Evolutionary conservation across 1,140 invertebrate genomes (phyloP), one percentile per base, ranked within the genome.

Genomic region (Drosophila arizonae): DNA sequence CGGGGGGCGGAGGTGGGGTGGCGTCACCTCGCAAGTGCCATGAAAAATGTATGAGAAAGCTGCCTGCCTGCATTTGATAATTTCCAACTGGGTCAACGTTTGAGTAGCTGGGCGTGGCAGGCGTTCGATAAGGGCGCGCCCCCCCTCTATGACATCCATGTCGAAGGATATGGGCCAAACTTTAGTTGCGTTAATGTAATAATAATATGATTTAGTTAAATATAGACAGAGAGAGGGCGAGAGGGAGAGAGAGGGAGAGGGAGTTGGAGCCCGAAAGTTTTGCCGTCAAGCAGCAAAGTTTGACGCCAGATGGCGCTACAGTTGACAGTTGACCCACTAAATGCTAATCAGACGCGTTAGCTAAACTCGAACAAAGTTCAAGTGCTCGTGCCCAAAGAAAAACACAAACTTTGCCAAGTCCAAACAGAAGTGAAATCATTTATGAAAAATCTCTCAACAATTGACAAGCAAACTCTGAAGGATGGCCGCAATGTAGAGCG

Each of bases 361-460:
- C n/a, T 26, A 15, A 46, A 36, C n/a, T 28, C 69, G 6, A 33
- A 2, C 45, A 71, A 76, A 77, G 76, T 87, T 65, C 50, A 87
- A 70, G 36, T 11, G 36, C 33, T 36, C 33, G 33, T 36, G 79
- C 65, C 50, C 64, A 70, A 66, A 52, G 24, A 43, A 26, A 10
- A 43, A 43, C 52, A 41, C 2, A 21, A 46, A 46, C 43, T 46
- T 39, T 39, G 36, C n/a, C 43, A 60, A 48, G n/a, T 48, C 15
- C 15, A 48, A 48, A 33, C 15, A 17, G 66, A 77, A 84, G 77
- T 77, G 77, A 87, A 90, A 90, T 90, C 87, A 90, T 90, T 90
- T 74, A 77, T 86, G 79, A 90, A 90, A 33, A 33, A 90, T 79
- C 81, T 82, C 15, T 86, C 79, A 73, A 90, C 81, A 90, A 90